Conservation (phyloP, 2,113 vertebrate genomes). For the Tyto alba region DNA sequence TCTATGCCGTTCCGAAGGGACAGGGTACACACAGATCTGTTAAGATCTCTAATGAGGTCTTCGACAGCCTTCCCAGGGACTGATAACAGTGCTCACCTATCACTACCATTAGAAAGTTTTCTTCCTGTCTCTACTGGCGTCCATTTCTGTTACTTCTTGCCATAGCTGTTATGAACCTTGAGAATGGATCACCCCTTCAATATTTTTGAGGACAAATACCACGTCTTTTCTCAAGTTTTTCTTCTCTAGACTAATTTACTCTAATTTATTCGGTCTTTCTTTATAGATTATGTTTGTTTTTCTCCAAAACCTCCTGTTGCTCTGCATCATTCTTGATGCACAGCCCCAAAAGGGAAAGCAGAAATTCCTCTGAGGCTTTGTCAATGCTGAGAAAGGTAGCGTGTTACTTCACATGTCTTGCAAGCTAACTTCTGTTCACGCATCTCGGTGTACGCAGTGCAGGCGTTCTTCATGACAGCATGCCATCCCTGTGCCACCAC, state of each 20-base stretch:
- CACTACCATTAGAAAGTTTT: background rate
- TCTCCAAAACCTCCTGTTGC: background rate
- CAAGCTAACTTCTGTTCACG: background rate
- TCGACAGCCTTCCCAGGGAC: background rate
- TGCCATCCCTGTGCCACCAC: background rate
- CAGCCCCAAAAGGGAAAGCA: background rate
- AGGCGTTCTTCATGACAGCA: rapidly evolving
- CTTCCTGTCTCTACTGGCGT: background rate
- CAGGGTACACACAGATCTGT: background rate
- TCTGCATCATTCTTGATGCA: background rate
- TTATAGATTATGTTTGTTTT: background rate
- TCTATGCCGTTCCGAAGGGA: rapidly evolving
- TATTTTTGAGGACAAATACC: background rate
- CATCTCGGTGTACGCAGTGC: rapidly evolving
- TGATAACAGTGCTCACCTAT: background rate
- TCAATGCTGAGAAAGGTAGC: background rate
- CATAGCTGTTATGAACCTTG: background rate
- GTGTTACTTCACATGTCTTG: background rate
- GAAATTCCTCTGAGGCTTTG: background rate
- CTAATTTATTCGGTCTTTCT: background rate
- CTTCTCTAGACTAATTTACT: background rate
- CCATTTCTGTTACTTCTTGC: background rate
- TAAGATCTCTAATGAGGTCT: background rate
- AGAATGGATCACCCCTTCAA: background rate
- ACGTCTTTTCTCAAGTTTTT: background rate